Evolutionary conservation across 2,888 invertebrate species (phyloP).

Genomic region (Ypsolopha scabrella): DNA sequence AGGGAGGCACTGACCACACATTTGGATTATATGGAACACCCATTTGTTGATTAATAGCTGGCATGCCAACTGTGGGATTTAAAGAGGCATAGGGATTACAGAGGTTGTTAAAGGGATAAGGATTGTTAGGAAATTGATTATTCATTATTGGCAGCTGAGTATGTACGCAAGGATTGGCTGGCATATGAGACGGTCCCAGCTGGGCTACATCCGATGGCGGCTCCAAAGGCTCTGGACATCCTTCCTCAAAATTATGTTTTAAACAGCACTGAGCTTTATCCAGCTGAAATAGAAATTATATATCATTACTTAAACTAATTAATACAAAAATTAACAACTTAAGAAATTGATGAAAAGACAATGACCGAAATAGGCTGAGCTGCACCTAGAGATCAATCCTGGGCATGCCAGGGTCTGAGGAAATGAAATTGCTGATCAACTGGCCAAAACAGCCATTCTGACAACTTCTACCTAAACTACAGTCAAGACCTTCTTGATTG

Average conservation of each 20-base stretch:
- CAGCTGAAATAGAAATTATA: conserved; percentile 22
- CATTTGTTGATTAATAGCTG: background rate
- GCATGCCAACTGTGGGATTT: background rate
- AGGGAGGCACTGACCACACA: background rate
- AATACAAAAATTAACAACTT: too few relatives aligned
- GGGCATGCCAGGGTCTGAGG: too few relatives aligned
- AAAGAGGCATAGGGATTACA: background rate
- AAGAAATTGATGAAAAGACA: too few relatives aligned
- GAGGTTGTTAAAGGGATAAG: background rate
- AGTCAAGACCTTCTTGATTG: too few relatives aligned
- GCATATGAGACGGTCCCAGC: too few relatives aligned
- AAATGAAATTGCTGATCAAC: too few relatives aligned
- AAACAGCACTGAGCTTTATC: conserved; percentile 25
- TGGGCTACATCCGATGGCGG: conserved; percentile 16
- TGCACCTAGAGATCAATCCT: too few relatives aligned
- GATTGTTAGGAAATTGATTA: background rate
- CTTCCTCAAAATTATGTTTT: conserved; percentile 9
- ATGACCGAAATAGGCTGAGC: too few relatives aligned
- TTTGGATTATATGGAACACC: background rate
- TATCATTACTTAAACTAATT: conserved; percentile 4
- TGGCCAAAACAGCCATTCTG: too few relatives aligned
- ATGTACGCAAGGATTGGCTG: too few relatives aligned
- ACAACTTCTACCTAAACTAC: too few relatives aligned
- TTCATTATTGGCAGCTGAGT: too few relatives aligned
- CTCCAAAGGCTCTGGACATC: conserved; percentile 35